Evolutionary conservation across 2,888 invertebrate species (phyloP).

Genomic region (Dascillus cervinus): DNA sequence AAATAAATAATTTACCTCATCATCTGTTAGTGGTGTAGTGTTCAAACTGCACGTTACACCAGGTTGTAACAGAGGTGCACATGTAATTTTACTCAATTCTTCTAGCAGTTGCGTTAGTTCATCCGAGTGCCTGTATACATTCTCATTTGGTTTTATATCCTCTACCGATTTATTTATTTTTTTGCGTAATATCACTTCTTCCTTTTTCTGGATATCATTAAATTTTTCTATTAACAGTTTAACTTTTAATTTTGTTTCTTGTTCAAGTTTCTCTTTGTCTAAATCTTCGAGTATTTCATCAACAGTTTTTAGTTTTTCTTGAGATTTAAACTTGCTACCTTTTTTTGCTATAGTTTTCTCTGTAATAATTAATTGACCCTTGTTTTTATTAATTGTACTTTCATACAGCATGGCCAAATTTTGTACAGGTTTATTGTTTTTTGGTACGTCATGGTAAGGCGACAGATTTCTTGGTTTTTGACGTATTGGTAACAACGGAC

Average conservation of each 20-base stretch:
- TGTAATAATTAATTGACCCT: too few species aligned
- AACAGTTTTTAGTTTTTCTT: conserved; percentile 25
- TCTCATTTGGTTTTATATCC: conserved; percentile 1
- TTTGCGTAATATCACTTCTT: conserved; percentile 19
- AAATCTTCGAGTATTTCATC: conserved; percentile 36
- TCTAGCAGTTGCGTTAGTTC: conserved; percentile 35
- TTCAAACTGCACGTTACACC: conserved; percentile 38
- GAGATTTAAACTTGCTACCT: neutral
- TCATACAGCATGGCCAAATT: conserved; percentile 11
- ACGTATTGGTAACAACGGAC: too few species aligned
- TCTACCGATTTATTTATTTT: conserved; percentile 8
- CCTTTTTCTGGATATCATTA: conserved; percentile 23
- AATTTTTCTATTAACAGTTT: conserved; percentile 34
- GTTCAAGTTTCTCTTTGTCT: conserved; percentile 24
- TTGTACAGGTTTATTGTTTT: conserved; percentile 25
- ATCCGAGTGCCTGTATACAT: conserved; percentile 29
- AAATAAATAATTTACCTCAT: conserved; percentile 27
- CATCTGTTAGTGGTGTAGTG: conserved; percentile 27
- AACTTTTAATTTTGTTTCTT: conserved; percentile 24
- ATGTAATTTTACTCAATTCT: conserved; percentile 39
- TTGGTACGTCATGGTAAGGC: conserved; percentile 32
- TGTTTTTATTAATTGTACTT: conserved; percentile 3
- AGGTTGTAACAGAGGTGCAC: conserved; percentile 37
- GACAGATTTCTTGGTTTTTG: conserved; percentile 21
- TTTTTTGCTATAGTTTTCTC: conserved; percentile 3